phyloP scores from a whole-genome alignment of 1,140 invertebrate species.

The Phymastichus coffea region DNA sequence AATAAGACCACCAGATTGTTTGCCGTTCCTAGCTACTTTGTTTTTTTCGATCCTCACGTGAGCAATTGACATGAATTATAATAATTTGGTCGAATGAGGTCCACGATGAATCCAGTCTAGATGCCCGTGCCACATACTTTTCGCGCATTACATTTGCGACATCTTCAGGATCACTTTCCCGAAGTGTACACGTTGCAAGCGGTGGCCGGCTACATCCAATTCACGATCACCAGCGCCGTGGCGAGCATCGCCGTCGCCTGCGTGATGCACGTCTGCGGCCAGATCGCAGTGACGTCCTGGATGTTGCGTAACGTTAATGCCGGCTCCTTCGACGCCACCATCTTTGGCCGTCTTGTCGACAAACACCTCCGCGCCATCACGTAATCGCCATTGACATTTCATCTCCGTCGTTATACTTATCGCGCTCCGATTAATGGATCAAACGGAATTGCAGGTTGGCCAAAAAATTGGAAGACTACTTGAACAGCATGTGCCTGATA shows the following conservation, averaged over 20 bases:
- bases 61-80: too few species aligned
- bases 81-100: too few species aligned
- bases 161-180: conserved; percentile 7
- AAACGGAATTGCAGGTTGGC: conserved; percentile 32
- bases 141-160: not conserved
- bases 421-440: too few species aligned
- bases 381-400: not conserved
- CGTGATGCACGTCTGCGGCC: not conserved
- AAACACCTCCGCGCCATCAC: not conserved
- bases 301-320: not conserved
- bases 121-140: too few species aligned
- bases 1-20: conserved; percentile 15
- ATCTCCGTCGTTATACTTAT: not conserved
- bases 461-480: conserved; percentile 22
- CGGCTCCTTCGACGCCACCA: not conserved
- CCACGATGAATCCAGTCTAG: too few species aligned
- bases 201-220: not conserved
- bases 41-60: conserved; percentile 32
- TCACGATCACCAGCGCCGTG: conserved; percentile 29
- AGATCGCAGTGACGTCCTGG: not conserved
- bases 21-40: conserved; percentile 34
- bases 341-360: not conserved
- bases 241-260: conserved; percentile 33
- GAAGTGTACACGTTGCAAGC: not conserved
- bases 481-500: conserved; percentile 31